A percentile compares a stretch with the other conserved stretches of the same genome.
These are phyloP conservation scores for Denticeps clupeoides DNA, from an alignment of 2,797 vertebrate species.

Conservation along the genomic window DNA sequence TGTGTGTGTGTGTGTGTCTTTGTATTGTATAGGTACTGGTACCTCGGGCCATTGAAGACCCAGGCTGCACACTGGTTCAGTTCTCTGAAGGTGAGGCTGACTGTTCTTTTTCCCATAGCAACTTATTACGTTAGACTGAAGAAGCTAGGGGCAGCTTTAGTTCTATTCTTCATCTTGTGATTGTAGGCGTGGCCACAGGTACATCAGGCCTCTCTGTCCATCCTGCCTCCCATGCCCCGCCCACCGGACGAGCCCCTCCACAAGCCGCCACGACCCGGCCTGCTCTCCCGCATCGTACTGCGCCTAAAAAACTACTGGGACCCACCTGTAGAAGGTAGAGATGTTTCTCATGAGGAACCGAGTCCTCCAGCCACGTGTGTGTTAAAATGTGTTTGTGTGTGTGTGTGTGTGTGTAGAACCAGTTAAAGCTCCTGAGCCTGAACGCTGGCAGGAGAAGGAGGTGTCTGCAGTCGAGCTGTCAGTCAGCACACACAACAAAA, in stretches of 20 bases:
- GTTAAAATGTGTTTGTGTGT: background rate
- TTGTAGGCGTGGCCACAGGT: conserved; percentile 94
- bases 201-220: conserved; percentile 63
- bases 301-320: conserved; percentile 71
- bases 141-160: too few relatives aligned
- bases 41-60: conserved; percentile 87
- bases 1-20: background rate
- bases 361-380: too few relatives aligned
- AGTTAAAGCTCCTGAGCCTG: conserved; percentile 50
- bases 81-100: conserved; percentile 66
- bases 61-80: conserved; percentile 86
- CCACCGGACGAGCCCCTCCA: conserved; percentile 62
- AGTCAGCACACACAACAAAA: conserved; percentile 79
- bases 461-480: conserved; percentile 78
- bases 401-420: conserved; percentile 40
- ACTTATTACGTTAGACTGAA: too few relatives aligned
- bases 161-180: too few relatives aligned
- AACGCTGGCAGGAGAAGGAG: conserved; percentile 72
- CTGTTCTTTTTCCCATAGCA: background rate
- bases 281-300: conserved; percentile 68
- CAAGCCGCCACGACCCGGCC: conserved; percentile 56
- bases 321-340: conserved; percentile 63
- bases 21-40: conserved; percentile 82
- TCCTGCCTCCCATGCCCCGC: conserved; percentile 66
- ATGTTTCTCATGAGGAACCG: too few relatives aligned